phyloP scores from a whole-genome alignment of 2,888 invertebrate genomes.

The Lithophane semibrunnea region DNA sequence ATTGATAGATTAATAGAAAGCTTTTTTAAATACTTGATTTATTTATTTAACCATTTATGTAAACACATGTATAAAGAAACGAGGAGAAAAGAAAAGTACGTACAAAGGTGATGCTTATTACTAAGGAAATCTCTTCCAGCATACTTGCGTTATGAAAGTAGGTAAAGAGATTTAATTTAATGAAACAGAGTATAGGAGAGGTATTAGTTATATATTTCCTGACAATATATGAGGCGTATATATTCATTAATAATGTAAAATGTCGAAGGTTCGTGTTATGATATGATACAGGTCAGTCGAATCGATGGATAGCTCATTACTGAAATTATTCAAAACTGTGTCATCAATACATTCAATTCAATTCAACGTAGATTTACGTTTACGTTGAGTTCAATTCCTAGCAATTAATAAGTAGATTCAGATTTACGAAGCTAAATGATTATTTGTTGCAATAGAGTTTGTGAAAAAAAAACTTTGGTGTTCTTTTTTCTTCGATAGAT shows the following conservation, averaged over 20 bases:
- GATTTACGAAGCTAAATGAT: background rate
- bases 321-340: slow-evolving; percentile 17
- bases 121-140: background rate
- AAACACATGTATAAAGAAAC: background rate
- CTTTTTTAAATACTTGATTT: slow-evolving; percentile 22
- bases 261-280: background rate
- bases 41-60: background rate
- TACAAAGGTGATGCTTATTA: background rate
- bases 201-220: background rate
- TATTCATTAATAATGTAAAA: slow-evolving; percentile 25
- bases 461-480: no score
- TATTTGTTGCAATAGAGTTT: background rate
- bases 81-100: background rate
- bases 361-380: background rate
- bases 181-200: background rate
- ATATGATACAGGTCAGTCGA: slow-evolving; percentile 24
- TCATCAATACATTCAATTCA: background rate
- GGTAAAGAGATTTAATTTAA: background rate
- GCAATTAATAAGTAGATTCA: background rate
- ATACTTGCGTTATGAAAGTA: background rate
- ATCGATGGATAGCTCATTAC: slow-evolving; percentile 42
- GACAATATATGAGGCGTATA: slow-evolving; percentile 4
- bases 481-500: background rate
- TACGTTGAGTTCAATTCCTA: background rate
- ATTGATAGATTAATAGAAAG: slow-evolving; percentile 48